Base-by-base conservation (phyloP, 2,797 vertebrate species). In the Eupleurogrammus muticus region DNA sequence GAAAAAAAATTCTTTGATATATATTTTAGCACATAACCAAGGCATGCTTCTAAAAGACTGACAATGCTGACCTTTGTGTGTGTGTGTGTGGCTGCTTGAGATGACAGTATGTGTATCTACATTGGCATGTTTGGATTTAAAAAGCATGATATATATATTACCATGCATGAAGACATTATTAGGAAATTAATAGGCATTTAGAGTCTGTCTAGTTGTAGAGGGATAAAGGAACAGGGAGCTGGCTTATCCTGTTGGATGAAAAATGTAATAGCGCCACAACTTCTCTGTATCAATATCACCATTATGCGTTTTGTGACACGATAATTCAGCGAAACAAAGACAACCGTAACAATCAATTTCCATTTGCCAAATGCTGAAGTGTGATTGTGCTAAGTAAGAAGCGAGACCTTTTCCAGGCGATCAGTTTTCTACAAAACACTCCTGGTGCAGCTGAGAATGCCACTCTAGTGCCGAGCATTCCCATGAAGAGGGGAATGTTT, bases 391-490 rank as follows among this genome's bases (percentile, higher is more conserved):
- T 58, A 89, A 87, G 82, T 85, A 66, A 73, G 56, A 70, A 77
- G 47, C 53, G n/a, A 34, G 53, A 79, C 73, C 59, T 55, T 75
- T 63, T 87, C 60, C 81, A 74, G 28, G 60, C 49, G 66, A 87
- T 86, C 76, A 2, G 61, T 86, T 90, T 89, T 89, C 90, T 68
- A 73, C 72, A 86, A 87, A 85, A 83, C 34, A 80, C 69, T 73
- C 68, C 14, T 20, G 14, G 42, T 90, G 84, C 93, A 94, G 93
- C 90, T 93, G 93, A 74, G 86, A 90, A 92, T 90, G 87, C 62
- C 80, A 35, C 61, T 68, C 50, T 12, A 56, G 54, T 79, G 71
- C 68, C 23, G 44, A 40, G 77, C 71, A 57, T 81, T 84, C 81
- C 68, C 65, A 70, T 70, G 62, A 84, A 75, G 66, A 74, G 2